Evolutionary conservation across 1,140 invertebrate species (phyloP).

Genomic region (Megalonaias nervosa): DNA sequence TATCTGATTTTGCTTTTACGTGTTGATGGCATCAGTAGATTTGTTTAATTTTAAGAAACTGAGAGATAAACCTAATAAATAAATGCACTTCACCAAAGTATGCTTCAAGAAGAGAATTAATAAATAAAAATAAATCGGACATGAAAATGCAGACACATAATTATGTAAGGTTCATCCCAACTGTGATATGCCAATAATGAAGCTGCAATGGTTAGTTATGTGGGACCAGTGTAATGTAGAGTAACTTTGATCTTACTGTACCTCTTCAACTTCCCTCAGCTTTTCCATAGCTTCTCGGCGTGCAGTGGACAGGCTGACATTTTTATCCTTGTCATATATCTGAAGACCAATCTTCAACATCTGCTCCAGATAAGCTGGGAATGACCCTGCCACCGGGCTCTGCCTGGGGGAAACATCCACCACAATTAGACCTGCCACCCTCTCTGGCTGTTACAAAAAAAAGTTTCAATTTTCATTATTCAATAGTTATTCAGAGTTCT

Average conservation of each 20-base stretch:
- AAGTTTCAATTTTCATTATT: too few relatives aligned
- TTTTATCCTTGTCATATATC: background rate
- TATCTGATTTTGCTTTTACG: too few relatives aligned
- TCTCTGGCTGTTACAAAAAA: conserved; percentile 77
- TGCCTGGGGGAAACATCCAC: conserved; percentile 87
- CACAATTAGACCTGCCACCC: conserved; percentile 85
- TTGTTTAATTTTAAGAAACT: too few relatives aligned
- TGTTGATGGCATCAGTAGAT: too few relatives aligned
- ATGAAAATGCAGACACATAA: too few relatives aligned
- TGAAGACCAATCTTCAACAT: conserved; percentile 22
- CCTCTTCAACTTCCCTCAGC: conserved; percentile 34
- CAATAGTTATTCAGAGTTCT: too few relatives aligned
- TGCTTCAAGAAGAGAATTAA: too few relatives aligned
- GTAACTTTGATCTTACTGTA: conserved; percentile 10
- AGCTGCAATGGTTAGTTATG: background rate
- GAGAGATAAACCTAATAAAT: too few relatives aligned
- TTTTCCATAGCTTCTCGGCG: conserved; percentile 33
- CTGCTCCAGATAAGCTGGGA: conserved; percentile 12
- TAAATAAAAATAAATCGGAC: too few relatives aligned
- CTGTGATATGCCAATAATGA: too few relatives aligned
- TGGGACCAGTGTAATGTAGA: background rate
- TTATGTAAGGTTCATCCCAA: too few relatives aligned
- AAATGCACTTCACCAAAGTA: too few relatives aligned
- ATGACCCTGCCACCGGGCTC: conserved; percentile 70
- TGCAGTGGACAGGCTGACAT: conserved; percentile 24